Conservation (phyloP, 1,140 invertebrate species). For the Papilio glaucus region DNA sequence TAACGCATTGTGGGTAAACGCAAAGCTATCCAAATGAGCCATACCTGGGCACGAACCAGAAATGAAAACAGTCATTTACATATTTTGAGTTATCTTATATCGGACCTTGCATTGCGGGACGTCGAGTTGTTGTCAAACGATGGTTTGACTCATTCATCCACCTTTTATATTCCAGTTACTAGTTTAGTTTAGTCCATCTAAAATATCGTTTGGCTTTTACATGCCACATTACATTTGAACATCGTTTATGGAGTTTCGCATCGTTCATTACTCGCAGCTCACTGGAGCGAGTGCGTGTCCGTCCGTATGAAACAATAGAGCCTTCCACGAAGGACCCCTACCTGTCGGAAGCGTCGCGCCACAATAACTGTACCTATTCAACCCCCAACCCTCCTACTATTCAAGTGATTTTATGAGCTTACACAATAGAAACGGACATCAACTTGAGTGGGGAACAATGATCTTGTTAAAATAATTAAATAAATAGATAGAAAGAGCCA, state of each 20-base stretch:
- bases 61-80: too few species aligned
- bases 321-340: constrained; percentile 21
- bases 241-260: not conserved
- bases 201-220: too few species aligned
- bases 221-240: not conserved
- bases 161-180: too few species aligned
- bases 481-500: not conserved
- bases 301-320: not conserved
- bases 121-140: too few species aligned
- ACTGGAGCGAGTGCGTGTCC: not conserved
- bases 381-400: constrained; percentile 15
- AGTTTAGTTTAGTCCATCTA: too few species aligned
- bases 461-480: constrained; percentile 20
- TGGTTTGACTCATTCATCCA: too few species aligned
- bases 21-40: not conserved
- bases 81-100: too few species aligned
- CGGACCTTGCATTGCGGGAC: too few species aligned
- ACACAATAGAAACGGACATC: not conserved
- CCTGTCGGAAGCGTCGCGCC: not conserved
- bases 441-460: constrained; percentile 2
- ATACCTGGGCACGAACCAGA: not conserved
- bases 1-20: too few species aligned
- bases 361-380: constrained; percentile 10
- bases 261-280: not conserved
- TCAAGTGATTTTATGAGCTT: constrained; percentile 16